These are phyloP conservation scores for Gastracanthus pulcherrimus DNA, from an alignment of 2,888 invertebrate species.

Conservation along the genomic window DNA sequence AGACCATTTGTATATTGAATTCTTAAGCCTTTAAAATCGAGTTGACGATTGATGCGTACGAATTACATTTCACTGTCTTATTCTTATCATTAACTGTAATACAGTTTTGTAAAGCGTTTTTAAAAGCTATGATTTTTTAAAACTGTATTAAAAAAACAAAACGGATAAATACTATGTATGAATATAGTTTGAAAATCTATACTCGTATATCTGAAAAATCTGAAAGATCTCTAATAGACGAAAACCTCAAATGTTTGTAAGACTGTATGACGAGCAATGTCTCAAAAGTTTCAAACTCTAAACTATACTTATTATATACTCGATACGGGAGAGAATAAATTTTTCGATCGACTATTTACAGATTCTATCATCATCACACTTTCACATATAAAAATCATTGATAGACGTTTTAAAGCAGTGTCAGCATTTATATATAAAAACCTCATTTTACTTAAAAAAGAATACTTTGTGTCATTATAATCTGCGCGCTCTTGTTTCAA, in stretches of 20 bases:
- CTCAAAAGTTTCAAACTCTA: constrained; percentile 43
- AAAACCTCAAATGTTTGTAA: constrained; percentile 40
- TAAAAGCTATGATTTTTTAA: background rate
- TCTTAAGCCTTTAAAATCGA: no score
- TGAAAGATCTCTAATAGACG: constrained; percentile 26
- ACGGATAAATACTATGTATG: background rate
- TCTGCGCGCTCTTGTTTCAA: constrained; percentile 1
- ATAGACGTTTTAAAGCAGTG: no score
- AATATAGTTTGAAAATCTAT: background rate
- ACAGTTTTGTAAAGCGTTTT: constrained; percentile 9
- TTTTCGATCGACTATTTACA: constrained; percentile 1
- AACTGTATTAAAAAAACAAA: background rate
- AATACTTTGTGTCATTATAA: background rate
- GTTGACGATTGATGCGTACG: background rate
- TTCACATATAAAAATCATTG: background rate
- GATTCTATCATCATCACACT: background rate
- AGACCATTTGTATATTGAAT: no score
- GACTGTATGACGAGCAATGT: constrained; percentile 51
- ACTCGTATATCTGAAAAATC: background rate
- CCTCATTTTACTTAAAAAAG: background rate
- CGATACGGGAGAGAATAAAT: constrained; percentile 9
- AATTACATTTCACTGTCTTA: background rate
- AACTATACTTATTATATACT: constrained; percentile 24
- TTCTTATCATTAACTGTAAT: background rate
- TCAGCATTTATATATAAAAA: no score